phyloP scores from a whole-genome alignment of 2,113 vertebrate species.

The Stigmatopora nigra region DNA sequence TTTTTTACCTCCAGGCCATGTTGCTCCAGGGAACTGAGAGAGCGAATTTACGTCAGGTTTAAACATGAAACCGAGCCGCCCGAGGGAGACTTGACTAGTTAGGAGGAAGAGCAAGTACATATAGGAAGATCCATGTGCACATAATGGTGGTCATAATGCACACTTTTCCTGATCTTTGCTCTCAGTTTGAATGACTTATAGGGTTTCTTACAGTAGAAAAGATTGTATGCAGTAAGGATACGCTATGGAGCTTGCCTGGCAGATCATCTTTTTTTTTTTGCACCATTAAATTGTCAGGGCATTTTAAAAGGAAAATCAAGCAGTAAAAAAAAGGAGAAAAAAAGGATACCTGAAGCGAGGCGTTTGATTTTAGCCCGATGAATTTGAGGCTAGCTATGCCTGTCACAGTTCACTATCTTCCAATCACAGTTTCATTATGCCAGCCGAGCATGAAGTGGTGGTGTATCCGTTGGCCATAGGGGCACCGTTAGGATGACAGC shows the following conservation, averaged over 20 bases:
- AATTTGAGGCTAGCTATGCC: constrained; percentile 45
- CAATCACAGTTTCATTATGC: constrained; percentile 63
- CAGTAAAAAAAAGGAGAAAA: constrained; percentile 39
- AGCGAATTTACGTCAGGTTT: constrained; percentile 70
- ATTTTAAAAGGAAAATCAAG: constrained; percentile 38
- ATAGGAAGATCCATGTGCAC: constrained; percentile 27
- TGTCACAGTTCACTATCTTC: constrained; percentile 62
- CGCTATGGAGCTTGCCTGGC: constrained; percentile 35
- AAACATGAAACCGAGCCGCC: constrained; percentile 49
- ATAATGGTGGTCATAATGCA: constrained; percentile 14
- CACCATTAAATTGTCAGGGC: constrained; percentile 51
- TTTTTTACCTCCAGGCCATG: constrained; percentile 69
- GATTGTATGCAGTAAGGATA: constrained; percentile 16
- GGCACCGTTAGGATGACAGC: constrained; percentile 55
- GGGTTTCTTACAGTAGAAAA: constrained; percentile 15
- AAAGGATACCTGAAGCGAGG: constrained; percentile 39
- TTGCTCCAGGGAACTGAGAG: constrained; percentile 66
- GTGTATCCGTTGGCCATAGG: constrained; percentile 42
- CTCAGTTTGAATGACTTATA: constrained; percentile 10
- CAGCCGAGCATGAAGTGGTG: constrained; percentile 51
- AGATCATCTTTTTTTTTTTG: constrained; percentile 46
- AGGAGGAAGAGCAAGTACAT: background rate
- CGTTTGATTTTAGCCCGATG: constrained; percentile 45
- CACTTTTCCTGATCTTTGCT: constrained; percentile 21
- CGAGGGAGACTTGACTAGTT: constrained; percentile 12